Conservation (phyloP, 2,113 vertebrate genomes). For the Mohoua ochrocephala region DNA sequence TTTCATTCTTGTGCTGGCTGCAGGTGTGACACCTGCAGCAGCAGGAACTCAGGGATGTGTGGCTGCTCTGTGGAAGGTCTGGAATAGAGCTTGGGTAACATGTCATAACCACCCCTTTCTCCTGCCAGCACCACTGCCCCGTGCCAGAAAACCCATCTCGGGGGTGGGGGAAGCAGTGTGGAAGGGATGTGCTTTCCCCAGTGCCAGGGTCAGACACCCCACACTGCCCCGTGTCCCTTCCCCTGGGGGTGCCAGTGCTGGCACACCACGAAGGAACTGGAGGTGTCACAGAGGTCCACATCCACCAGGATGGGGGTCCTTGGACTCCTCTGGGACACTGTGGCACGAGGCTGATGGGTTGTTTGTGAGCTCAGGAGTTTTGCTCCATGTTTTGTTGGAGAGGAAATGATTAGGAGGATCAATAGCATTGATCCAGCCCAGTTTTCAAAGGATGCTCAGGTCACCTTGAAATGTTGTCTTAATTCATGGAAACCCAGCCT, state of each 20-base stretch:
- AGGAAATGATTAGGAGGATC: neutral
- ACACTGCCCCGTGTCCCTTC: neutral
- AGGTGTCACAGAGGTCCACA: neutral
- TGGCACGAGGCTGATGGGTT: neutral
- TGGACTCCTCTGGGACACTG: neutral
- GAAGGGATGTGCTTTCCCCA: neutral
- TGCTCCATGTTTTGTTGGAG: neutral
- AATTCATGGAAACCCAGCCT: neutral
- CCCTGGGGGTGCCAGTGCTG: neutral
- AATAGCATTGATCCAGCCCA: neutral
- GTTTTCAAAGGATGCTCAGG: neutral
- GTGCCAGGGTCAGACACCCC: fast-evolving
- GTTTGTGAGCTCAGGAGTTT: neutral
- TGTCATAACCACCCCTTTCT: neutral
- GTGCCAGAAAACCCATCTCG: fast-evolving
- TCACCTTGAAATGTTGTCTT: neutral
- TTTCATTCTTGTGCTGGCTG: neutral
- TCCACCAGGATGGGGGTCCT: neutral
- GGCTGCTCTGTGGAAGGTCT: neutral
- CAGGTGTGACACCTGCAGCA: neutral
- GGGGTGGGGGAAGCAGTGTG: neutral
- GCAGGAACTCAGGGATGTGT: neutral
- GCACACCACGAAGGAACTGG: neutral
- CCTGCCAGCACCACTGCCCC: neutral
- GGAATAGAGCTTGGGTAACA: neutral